A percentile compares a stretch with the other conserved stretches of the same genome.
Conservation (phyloP, 2,113 vertebrate species). For the Muntiacus reevesi region DNA sequence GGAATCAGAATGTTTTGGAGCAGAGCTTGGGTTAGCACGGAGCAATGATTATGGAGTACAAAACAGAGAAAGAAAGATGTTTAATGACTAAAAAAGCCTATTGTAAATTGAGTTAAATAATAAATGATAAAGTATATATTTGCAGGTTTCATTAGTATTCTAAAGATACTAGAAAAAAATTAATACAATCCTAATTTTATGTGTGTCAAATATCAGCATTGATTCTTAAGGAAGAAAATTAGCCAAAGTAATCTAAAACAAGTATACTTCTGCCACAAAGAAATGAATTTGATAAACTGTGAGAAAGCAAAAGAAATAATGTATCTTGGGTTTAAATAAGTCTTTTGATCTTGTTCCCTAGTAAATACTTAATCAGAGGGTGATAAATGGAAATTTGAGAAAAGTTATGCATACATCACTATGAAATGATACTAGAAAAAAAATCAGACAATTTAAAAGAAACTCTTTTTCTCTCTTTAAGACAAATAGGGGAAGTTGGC, state of each 20-base stretch:
- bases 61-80: background rate
- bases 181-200: background rate
- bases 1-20: background rate
- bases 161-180: background rate
- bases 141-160: background rate
- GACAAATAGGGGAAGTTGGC: background rate
- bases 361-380: background rate
- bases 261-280: background rate
- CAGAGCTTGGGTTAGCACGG: background rate
- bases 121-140: background rate
- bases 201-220: background rate
- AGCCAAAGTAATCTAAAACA: background rate
- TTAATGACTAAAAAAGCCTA: background rate
- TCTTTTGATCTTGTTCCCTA: constrained; percentile 23
- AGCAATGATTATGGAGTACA: background rate
- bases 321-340: background rate
- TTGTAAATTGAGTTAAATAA: background rate
- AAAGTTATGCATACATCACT: background rate
- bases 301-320: background rate
- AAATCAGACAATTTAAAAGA: background rate
- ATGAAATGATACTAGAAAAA: background rate
- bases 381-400: constrained; percentile 24
- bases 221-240: background rate
- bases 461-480: background rate
- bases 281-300: background rate